These are phyloP conservation scores for Drosophila niveifrons DNA, from an alignment of 2,888 invertebrate species.

Conservation along the genomic window DNA sequence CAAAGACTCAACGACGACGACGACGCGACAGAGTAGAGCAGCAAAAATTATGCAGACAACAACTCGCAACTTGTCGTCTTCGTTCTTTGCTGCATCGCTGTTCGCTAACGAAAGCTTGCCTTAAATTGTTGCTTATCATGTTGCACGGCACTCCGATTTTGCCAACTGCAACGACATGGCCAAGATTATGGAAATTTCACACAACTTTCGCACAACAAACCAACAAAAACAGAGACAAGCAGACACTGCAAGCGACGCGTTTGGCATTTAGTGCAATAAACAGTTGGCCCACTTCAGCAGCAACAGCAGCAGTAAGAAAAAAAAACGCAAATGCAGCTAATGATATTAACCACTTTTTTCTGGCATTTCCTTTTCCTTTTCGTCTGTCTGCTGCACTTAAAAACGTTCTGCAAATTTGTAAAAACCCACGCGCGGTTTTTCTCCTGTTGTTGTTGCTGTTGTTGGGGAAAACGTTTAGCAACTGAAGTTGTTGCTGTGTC, in stretches of 20 bases:
- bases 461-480: constrained; percentile 61
- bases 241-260: constrained; percentile 28
- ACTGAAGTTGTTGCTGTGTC: constrained; percentile 49
- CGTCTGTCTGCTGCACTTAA: constrained; percentile 61
- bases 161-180: constrained; percentile 58
- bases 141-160: constrained; percentile 36
- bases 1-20: not conserved
- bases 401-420: constrained; percentile 72
- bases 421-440: constrained; percentile 68
- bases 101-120: constrained; percentile 15
- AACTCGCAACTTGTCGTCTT: constrained; percentile 55
- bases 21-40: constrained; percentile 3
- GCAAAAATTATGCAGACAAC: constrained; percentile 69
- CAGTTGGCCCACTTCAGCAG: constrained; percentile 30
- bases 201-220: constrained; percentile 54
- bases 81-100: not conserved
- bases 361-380: constrained; percentile 51
- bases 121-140: constrained; percentile 72
- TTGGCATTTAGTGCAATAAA: constrained; percentile 59
- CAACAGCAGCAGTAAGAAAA: constrained; percentile 19
- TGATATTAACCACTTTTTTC: constrained; percentile 73
- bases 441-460: constrained; percentile 21
- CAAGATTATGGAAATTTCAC: constrained; percentile 74
- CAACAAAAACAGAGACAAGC: constrained; percentile 8
- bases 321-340: constrained; percentile 63